Percentiles rank a stretch among this genome's conserved stretches.
Conservation (phyloP, 1,140 invertebrate genomes). For the Heliconius hermathena region DNA sequence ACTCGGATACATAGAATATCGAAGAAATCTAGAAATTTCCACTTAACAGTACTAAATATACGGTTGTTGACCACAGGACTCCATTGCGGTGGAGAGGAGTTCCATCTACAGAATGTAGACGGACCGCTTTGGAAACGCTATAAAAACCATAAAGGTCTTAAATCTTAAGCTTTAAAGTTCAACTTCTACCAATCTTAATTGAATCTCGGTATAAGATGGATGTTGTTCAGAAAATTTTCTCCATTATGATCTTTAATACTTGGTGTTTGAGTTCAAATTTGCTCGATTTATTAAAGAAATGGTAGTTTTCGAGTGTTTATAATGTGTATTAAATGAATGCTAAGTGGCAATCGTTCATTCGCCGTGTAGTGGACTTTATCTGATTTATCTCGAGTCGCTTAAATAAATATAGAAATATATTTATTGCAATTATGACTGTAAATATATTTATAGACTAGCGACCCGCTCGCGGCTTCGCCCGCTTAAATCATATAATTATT, state of each 20-base stretch:
- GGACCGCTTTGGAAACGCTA: conserved; percentile 30
- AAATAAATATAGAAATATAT: background rate
- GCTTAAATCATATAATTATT: no score
- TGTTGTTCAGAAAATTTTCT: background rate
- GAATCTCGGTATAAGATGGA: conserved; percentile 14
- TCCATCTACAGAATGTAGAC: conserved; percentile 35
- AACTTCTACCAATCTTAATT: conserved; percentile 7
- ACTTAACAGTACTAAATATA: conserved; percentile 41
- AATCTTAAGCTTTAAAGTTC: conserved; percentile 2
- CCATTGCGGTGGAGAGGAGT: conserved; percentile 32
- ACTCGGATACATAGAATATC: background rate
- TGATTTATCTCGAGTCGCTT: background rate
- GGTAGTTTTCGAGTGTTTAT: conserved; percentile 14
- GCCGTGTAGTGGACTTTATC: conserved; percentile 9
- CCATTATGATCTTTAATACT: background rate
- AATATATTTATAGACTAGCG: no score
- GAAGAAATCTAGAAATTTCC: conserved; percentile 1
- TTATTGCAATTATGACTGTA: background rate
- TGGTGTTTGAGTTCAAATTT: background rate
- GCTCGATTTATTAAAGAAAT: background rate
- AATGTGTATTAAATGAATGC: conserved; percentile 15
- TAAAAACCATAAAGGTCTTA: conserved; percentile 16
- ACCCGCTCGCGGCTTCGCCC: no score
- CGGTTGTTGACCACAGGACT: conserved; percentile 35
- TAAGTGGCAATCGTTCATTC: conserved; percentile 14